Base-by-base conservation (phyloP, 2,888 invertebrate genomes). In the Calameuta pallipes region DNA sequence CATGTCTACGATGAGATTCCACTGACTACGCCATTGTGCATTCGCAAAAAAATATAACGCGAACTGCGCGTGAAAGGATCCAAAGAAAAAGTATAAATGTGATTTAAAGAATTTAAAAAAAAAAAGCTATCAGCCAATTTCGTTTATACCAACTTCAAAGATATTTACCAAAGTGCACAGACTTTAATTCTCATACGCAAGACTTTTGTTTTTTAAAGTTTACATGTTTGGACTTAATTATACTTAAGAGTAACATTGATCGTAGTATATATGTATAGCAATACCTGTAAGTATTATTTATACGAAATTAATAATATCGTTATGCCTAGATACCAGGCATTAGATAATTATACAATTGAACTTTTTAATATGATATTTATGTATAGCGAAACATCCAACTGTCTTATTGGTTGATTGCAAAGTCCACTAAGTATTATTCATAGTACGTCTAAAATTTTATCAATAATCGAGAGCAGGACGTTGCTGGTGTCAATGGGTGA, bases 1-100 rank as follows among this genome's bases (percentile, higher is more conserved):
- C 95, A 95, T 75, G 90, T 95, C 35, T 95, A 95, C 85, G 95
- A 95, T 80, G 95, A 95, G 91, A 95, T 95, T 80, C 95, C 95
- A 4, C 82, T 89, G 36, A 76, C 84, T 71, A 78, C 83, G 33
- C 83, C 86, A 23, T 80, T 84, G 70, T 81, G 82, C 75, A 80
- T 83, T 56, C 79, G 41, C 77, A 84, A 84, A 79, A 81, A 81
- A 76, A 80, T 83, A 80, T 85, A 81, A 82, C 71, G 68, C 23
- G 41, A 23, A 56, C 23, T 23, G 6, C 23, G 6, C 9, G 23
- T 23, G 6, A 6, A 56, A 56, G 6, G 23, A 56, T 56, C 23
- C 6, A 56, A 23, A 56, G 9, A 56, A 9, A 56, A 56, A 6
- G 6, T 56, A 23, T 56, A 56, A 56, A 23, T 56, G 23, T 56